Evolutionary conservation across 2,888 invertebrate genomes (phyloP), one percentile per base, ranked within the genome.

Genomic region (Drosophila hamatofila): DNA sequence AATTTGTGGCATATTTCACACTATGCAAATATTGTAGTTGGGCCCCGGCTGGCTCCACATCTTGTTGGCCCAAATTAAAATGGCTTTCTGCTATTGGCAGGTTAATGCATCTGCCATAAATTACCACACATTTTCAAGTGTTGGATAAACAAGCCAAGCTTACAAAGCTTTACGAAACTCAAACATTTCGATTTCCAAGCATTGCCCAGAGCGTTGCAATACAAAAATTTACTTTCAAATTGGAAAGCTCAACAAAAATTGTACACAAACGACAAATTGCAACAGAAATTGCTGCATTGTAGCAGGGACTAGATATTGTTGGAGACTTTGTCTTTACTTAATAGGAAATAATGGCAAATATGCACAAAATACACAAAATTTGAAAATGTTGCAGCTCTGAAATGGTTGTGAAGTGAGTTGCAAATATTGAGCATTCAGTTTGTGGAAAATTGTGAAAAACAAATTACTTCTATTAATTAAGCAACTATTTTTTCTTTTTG

Each of bases 1-100:
- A 78, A 78, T 69, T 78, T 74, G 58, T 11, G 39, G 60, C 49
- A 58, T 58, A 44, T 77, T 54, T 49, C 9, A 23, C 37, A 65
- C 27, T 64, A 33, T 25, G 25, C 41, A 54, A 58, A 75, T 46
- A 55, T 58, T 64, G 35, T 25, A 57, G 27, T 11, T 48, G 27
- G 27, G n/a, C 9, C 27, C 27, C 25, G 21, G n/a, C 27, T 11
- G 27, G 27, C 12, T 21, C 3, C 12, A 14, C 23, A 25, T 37
- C 21, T 16, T 48, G 18, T 27, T 54, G 16, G 48, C 49, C 27
- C 25, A 54, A 46, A 57, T 42, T 49, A 41, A 60, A 42, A 61
- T 72, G 33, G 46, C 65, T 48, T 8, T 48, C 8, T 39, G 33
- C 3, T 1, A 39, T 42, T 57, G 70, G 39, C 46, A 56, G 35